These are phyloP conservation scores for Anagyrus pseudococci DNA, from an alignment of 2,888 invertebrate species.

Conservation along the genomic window DNA sequence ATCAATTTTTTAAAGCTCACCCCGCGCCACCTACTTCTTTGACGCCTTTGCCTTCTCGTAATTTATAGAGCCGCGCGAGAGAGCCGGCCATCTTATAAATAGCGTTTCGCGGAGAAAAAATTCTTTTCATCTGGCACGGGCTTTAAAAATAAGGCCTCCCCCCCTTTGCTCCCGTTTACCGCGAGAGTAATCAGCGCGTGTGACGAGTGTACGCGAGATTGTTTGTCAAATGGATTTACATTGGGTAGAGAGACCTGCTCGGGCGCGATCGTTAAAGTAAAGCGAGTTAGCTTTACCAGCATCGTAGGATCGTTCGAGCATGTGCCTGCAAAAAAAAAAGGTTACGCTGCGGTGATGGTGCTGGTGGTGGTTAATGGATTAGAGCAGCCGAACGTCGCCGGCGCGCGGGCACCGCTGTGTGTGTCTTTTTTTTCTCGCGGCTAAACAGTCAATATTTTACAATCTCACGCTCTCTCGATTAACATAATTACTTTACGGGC, in stretches of 20 bases:
- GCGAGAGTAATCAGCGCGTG: no score
- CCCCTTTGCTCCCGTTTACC: no score
- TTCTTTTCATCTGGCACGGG: background rate
- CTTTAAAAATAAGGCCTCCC: background rate
- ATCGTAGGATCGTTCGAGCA: no score
- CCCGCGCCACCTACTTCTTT: background rate
- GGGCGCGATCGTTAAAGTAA: no score
- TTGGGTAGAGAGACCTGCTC: background rate
- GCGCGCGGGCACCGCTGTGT: background rate
- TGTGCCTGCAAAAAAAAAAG: no score
- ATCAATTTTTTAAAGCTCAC: slow-evolving; percentile 15
- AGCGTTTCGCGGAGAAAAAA: slow-evolving; percentile 4
- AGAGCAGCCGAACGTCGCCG: no score
- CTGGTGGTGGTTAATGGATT: no score
- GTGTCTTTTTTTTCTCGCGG: no score
- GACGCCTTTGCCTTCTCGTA: background rate
- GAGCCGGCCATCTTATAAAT: background rate
- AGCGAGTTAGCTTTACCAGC: no score
- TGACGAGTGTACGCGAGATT: no score
- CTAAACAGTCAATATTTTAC: background rate
- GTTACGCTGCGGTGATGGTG: no score
- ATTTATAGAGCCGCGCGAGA: no score
- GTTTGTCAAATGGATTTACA: background rate
- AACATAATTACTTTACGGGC: slow-evolving; percentile 11
- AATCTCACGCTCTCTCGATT: background rate